Percentiles rank a stretch among this genome's conserved stretches.
Conservation (phyloP, 1,140 invertebrate genomes). For the Nebria ingens region DNA sequence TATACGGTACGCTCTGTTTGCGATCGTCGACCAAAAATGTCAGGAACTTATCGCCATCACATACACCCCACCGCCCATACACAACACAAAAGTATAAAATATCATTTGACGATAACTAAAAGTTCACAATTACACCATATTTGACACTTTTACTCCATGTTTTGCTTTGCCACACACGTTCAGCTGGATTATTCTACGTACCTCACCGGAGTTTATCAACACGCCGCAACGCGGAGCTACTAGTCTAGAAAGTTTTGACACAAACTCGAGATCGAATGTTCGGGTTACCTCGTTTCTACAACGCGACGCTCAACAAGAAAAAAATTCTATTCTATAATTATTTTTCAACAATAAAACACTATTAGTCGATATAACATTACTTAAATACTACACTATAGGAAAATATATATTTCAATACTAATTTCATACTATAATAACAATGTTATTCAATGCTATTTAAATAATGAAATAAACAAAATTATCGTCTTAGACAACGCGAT, state of each 20-base stretch:
- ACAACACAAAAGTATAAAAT: slow-evolving; percentile 15
- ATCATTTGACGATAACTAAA: slow-evolving; percentile 15
- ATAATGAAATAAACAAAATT: no score
- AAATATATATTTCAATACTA: neutral
- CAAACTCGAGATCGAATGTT: neutral
- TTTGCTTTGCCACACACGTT: slow-evolving; percentile 23
- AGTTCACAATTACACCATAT: slow-evolving; percentile 22
- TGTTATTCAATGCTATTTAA: no score
- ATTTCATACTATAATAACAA: neutral
- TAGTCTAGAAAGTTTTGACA: neutral
- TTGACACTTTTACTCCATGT: slow-evolving; percentile 20
- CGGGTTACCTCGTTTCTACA: neutral
- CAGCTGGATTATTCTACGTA: slow-evolving; percentile 21
- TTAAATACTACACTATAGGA: neutral
- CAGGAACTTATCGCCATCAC: slow-evolving; percentile 18
- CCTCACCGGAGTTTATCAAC: slow-evolving; percentile 13
- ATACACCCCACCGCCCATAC: slow-evolving; percentile 19
- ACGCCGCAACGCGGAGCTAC: slow-evolving; percentile 12
- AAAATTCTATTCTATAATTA: neutral
- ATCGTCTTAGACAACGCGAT: no score
- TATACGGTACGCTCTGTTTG: slow-evolving; percentile 23
- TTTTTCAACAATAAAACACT: neutral
- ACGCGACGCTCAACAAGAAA: neutral
- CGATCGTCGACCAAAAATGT: slow-evolving; percentile 15
- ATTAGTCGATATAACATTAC: no score